Evolutionary conservation across 1,140 invertebrate species (phyloP).

Genomic region (Scaptomyza hsui): DNA sequence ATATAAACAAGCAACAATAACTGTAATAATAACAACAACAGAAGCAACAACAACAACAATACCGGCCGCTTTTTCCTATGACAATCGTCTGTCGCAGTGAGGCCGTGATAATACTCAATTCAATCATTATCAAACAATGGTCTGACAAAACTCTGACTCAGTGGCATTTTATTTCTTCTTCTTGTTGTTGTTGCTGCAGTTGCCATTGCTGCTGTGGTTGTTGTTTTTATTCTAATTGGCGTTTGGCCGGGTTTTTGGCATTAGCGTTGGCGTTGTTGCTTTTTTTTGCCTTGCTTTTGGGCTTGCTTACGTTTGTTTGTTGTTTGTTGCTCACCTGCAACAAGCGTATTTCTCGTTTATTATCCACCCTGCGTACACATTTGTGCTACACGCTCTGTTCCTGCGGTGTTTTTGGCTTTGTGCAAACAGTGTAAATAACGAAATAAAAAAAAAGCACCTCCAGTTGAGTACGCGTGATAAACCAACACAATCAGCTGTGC

Average conservation of each 20-base stretch:
- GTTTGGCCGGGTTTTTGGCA: constrained; percentile 31
- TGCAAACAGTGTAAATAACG: constrained; percentile 58
- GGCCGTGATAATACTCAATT: constrained; percentile 41
- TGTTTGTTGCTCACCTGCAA: constrained; percentile 26
- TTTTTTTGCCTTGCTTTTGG: not conserved
- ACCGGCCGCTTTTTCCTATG: constrained; percentile 24
- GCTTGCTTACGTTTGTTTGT: constrained; percentile 16
- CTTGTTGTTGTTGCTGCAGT: constrained; percentile 1
- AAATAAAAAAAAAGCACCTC: constrained; percentile 39
- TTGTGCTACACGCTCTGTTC: constrained; percentile 51
- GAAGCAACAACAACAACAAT: constrained; percentile 15
- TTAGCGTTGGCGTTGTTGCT: constrained; percentile 20
- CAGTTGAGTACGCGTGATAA: constrained; percentile 37
- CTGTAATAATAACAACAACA: constrained; percentile 12
- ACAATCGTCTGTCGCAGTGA: constrained; percentile 26
- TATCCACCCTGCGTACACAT: constrained; percentile 49
- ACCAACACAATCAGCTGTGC: constrained; percentile 39
- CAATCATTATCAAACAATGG: constrained; percentile 48
- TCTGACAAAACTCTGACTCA: constrained; percentile 39
- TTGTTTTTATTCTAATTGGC: constrained; percentile 37
- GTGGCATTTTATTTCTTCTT: constrained; percentile 13
- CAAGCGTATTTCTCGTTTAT: constrained; percentile 42
- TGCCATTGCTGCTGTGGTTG: constrained; percentile 17
- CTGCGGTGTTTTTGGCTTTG: constrained; percentile 30
- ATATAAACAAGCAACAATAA: constrained; percentile 61